Percentiles rank a stretch among this genome's conserved stretches.
These are phyloP conservation scores for Tyrannus savana DNA, from an alignment of 2,113 vertebrate species.

Conservation along the genomic window DNA sequence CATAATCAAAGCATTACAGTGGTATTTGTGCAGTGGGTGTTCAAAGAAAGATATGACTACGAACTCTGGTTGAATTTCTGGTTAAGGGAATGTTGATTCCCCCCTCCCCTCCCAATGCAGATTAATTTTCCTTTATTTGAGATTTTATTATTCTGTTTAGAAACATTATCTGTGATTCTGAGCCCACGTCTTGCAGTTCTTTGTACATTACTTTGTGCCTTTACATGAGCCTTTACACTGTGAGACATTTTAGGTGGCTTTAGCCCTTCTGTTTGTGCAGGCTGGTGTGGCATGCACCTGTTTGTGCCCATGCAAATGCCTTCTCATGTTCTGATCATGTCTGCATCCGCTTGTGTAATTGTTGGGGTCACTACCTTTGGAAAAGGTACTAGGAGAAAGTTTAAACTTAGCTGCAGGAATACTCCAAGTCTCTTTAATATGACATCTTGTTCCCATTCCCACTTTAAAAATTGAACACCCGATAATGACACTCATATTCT, in stretches of 20 bases:
- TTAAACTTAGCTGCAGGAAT: background rate
- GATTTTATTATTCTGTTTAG: background rate
- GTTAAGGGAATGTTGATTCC: background rate
- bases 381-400: background rate
- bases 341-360: fast-evolving
- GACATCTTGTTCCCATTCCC: background rate
- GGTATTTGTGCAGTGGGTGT: background rate
- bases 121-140: background rate
- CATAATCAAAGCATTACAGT: background rate
- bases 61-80: background rate
- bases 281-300: background rate
- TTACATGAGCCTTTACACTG: background rate
- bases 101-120: background rate
- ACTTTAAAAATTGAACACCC: background rate
- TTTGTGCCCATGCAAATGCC: background rate
- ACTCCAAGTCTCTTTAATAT: background rate
- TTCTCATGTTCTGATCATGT: background rate
- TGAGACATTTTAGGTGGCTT: background rate
- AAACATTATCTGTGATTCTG: background rate
- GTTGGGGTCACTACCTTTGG: background rate
- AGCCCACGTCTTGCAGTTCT: background rate
- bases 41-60: background rate
- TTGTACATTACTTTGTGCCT: background rate
- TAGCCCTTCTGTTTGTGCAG: background rate
- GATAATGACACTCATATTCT: background rate